Evolutionary conservation across 1,140 invertebrate species (phyloP), one percentile per base, ranked within the genome.

Genomic region (Spodoptera litura): DNA sequence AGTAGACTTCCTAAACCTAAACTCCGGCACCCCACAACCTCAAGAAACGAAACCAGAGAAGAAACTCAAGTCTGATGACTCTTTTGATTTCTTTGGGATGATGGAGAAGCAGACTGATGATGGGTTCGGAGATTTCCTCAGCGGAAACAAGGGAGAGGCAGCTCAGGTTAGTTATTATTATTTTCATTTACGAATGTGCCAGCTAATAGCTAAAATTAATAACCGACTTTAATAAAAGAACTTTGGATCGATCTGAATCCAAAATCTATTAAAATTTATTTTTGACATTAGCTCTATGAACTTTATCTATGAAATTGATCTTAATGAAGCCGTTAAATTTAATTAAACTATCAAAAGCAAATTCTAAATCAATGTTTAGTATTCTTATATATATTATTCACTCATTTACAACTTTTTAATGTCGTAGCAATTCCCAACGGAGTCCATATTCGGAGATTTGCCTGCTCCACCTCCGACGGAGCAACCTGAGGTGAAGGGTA

Each of bases 41-140:
- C 44, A 66, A 13, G 75, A 81, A 61, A 68, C 74, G 2, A 88
- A 88, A 68, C 52, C 56, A 2, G 85, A 89, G 52, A 88, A 81
- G 68, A 93, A 92, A 70, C 61, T 93, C 11, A 91, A 89, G 68
- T 88, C 75, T 68, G 88, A 90, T 12, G 94, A 95, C 62, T 94
- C 94, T 0, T 95, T 95, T 71, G 93, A 94, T 73, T 93, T 95
- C 84, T 95, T 95, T 76, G 91, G 93, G 11, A 88, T 93, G 90
- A 91, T 93, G 91, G 91, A 93, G 81, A 94, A 93, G 53, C 83
- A 87, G 3, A 79, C 74, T n/a, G 93, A 95, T 76, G 94, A 95
- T 55, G 82, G 85, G 12, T 95, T 95, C 70, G 94, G 94, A 10
- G 93, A 95, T 64, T 95, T 95, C 74, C 80, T 95, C 0, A 91